Evolutionary conservation across 2,888 invertebrate species (phyloP), one percentile per base, ranked within the genome.

Genomic region (Encarsia formosa): DNA sequence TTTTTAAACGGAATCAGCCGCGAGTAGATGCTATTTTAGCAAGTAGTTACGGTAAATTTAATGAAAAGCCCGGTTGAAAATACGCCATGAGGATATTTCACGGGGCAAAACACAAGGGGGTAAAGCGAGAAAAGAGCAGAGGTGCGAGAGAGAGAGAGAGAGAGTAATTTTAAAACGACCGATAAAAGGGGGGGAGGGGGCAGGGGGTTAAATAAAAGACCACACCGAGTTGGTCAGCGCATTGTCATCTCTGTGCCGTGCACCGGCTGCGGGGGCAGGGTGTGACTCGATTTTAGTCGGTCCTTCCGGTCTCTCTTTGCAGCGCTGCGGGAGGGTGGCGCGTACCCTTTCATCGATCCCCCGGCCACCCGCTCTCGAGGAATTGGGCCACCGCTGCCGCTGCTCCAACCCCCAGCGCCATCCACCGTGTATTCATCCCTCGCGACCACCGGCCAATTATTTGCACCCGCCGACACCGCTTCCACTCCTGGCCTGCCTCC

Each of bases 331-430:
- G 8, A 3, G n/a, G 23, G 15, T 48, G 18, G 51, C 49, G 54
- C 54, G 57, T 60, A 58, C 60, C 60, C 59, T 61, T 61, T 61
- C 59, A 63, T 63, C 60, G 63, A 63, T 63, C 59, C 61, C n/a
- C n/a, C n/a, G n/a, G n/a, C n/a, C n/a, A n/a, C n/a, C n/a, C n/a
- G n/a, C n/a, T 63, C 55, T 49, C 52, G 59, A 61, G 56, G 52
- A 63, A 63, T 61, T 63, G 59, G 61, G 60, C 59, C 59, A 63
- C 59, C 53, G 42, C 45, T 15, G 13, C 42, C 42, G 16, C 11
- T 11, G 49, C 24, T 26, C 15, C 19, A 32, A 31, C n/a, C n/a
- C n/a, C n/a, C n/a, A n/a, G n/a, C n/a, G n/a, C n/a, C n/a, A n/a
- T 11, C n/a, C n/a, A 32, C 22, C 42, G 19, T 32, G 16, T 39